phyloP scores from a whole-genome alignment of 2,888 invertebrate species.

The Shargacucullia verbasci region DNA sequence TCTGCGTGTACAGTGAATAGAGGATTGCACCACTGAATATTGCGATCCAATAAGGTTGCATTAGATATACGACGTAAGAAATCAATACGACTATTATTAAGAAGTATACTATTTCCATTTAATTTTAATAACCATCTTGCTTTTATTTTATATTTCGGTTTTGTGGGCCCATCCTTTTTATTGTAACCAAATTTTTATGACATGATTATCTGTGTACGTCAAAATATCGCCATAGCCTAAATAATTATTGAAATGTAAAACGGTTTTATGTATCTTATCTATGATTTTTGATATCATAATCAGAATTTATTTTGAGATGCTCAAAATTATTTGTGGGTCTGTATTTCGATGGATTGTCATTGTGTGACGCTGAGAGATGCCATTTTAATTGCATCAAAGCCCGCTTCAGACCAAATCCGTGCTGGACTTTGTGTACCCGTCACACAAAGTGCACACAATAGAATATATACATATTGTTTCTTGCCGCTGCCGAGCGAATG shows the following conservation, averaged over 20 bases:
- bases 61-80: slow-evolving; percentile 71
- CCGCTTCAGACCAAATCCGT: too few species aligned
- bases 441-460: too few species aligned
- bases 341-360: too few species aligned
- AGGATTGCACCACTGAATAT: slow-evolving; percentile 67
- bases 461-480: too few species aligned
- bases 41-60: slow-evolving; percentile 79
- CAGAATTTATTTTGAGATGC: too few species aligned
- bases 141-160: slow-evolving; percentile 35
- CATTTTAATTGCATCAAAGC: too few species aligned
- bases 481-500: too few species aligned
- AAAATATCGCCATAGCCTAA: slow-evolving; percentile 7
- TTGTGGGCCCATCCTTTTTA: slow-evolving; percentile 30
- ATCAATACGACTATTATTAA: slow-evolving; percentile 66
- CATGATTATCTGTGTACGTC: slow-evolving; percentile 20
- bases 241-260: slow-evolving; percentile 12
- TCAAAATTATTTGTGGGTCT: too few species aligned
- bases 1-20: slow-evolving; percentile 69
- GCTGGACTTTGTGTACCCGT: too few species aligned
- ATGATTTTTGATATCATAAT: neutral
- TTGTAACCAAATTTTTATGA: neutral
- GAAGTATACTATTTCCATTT: slow-evolving; percentile 83
- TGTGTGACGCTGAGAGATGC: too few species aligned
- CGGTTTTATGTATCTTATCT: slow-evolving; percentile 10
- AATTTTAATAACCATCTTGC: slow-evolving; percentile 66